These are phyloP conservation scores for Sipha flava DNA, from an alignment of 1,140 invertebrate genomes.

Conservation along the genomic window DNA sequence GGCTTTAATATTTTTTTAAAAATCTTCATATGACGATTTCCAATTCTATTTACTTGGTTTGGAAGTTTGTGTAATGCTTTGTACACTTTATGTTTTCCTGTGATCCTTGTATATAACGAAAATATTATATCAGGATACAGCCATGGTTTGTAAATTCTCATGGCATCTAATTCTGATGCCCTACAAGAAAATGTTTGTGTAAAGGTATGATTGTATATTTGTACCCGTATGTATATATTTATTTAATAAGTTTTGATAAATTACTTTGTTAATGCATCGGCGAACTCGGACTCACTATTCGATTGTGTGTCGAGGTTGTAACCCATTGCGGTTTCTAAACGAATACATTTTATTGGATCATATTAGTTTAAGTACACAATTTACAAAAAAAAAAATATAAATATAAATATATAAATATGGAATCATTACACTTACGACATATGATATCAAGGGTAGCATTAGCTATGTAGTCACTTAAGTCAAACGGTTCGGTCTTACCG, in stretches of 20 bases:
- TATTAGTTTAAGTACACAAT: background rate
- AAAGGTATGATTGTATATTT: background rate
- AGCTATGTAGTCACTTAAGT: slow-evolving; percentile 49
- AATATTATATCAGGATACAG: slow-evolving; percentile 36
- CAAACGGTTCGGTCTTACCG: slow-evolving; percentile 34
- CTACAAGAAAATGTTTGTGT: background rate
- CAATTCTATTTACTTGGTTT: slow-evolving; percentile 29
- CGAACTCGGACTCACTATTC: slow-evolving; percentile 46
- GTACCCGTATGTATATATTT: background rate
- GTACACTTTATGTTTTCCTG: slow-evolving; percentile 34
- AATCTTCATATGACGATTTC: background rate
- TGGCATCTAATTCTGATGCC: slow-evolving; percentile 28
- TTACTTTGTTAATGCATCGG: slow-evolving; percentile 36
- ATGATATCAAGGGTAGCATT: slow-evolving; percentile 70
- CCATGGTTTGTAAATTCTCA: slow-evolving; percentile 38
- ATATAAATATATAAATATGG: background rate
- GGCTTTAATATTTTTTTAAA: background rate
- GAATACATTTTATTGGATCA: background rate
- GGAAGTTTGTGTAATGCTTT: slow-evolving; percentile 37
- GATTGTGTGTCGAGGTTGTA: slow-evolving; percentile 62
- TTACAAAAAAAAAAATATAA: background rate
- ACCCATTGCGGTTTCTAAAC: slow-evolving; percentile 76
- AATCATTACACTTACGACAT: slow-evolving; percentile 53
- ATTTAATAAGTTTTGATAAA: background rate
- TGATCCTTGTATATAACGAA: slow-evolving; percentile 34